These are phyloP conservation scores for Ectobius pallidus DNA, from an alignment of 2,888 invertebrate species.

Conservation along the genomic window DNA sequence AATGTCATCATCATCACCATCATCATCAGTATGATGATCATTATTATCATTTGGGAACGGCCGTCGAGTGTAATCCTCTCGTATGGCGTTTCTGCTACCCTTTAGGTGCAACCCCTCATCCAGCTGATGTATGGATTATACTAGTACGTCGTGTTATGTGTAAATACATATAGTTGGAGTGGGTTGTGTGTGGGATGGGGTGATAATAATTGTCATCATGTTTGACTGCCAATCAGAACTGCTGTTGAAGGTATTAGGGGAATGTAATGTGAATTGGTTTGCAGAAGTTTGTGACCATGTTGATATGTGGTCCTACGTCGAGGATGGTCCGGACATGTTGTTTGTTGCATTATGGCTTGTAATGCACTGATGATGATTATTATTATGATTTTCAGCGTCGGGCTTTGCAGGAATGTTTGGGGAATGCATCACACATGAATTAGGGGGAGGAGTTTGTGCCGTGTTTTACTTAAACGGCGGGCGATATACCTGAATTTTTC, in stretches of 20 bases:
- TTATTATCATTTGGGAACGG: constrained; percentile 41
- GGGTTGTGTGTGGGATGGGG: constrained; percentile 35
- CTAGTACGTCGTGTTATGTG: constrained; percentile 38
- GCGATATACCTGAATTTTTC: not conserved
- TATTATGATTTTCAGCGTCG: constrained; percentile 24
- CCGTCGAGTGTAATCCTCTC: constrained; percentile 40
- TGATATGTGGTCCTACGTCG: constrained; percentile 21
- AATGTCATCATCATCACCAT: constrained; percentile 43
- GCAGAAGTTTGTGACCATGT: constrained; percentile 27
- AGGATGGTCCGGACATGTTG: constrained; percentile 19
- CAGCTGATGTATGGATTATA: constrained; percentile 41
- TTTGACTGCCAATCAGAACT: constrained; percentile 43
- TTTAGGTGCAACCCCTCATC: constrained; percentile 24
- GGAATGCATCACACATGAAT: not conserved
- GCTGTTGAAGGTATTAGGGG: constrained; percentile 36
- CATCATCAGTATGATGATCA: constrained; percentile 38
- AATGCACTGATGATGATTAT: constrained; percentile 12
- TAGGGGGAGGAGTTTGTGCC: not conserved
- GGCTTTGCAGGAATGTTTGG: not conserved
- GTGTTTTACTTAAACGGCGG: not conserved
- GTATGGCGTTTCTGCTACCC: constrained; percentile 10
- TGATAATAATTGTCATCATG: constrained; percentile 44
- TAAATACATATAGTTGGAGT: constrained; percentile 39
- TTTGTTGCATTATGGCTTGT: constrained; percentile 27
- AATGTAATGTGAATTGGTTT: constrained; percentile 30